Percentiles rank a stretch among this genome's conserved stretches.
Evolutionary conservation across 1,140 invertebrate species (phyloP).

Genomic region (Dinoponera quadriceps): DNA sequence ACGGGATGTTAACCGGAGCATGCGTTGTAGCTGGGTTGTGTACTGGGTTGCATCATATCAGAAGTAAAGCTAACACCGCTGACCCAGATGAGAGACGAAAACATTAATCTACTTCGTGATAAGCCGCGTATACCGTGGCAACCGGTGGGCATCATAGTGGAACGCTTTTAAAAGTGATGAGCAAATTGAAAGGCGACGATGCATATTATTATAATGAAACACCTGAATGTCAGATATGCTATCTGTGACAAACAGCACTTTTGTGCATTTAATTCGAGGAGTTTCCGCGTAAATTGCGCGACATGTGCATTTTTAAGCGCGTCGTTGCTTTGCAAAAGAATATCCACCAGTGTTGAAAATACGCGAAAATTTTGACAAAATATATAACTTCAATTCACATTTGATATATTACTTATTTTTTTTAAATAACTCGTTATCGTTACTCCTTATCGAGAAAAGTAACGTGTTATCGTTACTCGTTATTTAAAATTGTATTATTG

Average conservation of each 20-base stretch:
- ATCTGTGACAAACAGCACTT: constrained; percentile 4
- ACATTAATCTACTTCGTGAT: constrained; percentile 47
- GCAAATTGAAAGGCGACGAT: constrained; percentile 47
- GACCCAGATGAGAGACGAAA: constrained; percentile 43
- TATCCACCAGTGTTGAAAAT: neutral
- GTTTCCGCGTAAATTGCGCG: constrained; percentile 8
- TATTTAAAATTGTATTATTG: too few relatives aligned
- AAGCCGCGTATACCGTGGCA: constrained; percentile 38
- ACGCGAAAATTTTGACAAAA: neutral
- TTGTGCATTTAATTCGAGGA: constrained; percentile 34
- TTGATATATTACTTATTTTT: too few relatives aligned
- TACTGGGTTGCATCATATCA: constrained; percentile 7
- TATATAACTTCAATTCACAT: neutral
- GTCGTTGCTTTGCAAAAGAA: neutral
- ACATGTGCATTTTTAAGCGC: neutral
- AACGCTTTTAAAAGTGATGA: constrained; percentile 25
- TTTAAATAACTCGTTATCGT: too few relatives aligned
- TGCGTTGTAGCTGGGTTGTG: constrained; percentile 1
- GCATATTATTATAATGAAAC: constrained; percentile 54
- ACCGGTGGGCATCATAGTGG: neutral
- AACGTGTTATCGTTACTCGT: too few relatives aligned
- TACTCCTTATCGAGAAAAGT: too few relatives aligned
- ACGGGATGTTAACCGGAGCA: constrained; percentile 18
- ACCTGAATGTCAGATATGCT: constrained; percentile 34
- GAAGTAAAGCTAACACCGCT: constrained; percentile 26